Percentiles rank a stretch among this genome's conserved stretches.
Conservation (phyloP, 2,113 vertebrate genomes). For the Indicator maculatus region DNA sequence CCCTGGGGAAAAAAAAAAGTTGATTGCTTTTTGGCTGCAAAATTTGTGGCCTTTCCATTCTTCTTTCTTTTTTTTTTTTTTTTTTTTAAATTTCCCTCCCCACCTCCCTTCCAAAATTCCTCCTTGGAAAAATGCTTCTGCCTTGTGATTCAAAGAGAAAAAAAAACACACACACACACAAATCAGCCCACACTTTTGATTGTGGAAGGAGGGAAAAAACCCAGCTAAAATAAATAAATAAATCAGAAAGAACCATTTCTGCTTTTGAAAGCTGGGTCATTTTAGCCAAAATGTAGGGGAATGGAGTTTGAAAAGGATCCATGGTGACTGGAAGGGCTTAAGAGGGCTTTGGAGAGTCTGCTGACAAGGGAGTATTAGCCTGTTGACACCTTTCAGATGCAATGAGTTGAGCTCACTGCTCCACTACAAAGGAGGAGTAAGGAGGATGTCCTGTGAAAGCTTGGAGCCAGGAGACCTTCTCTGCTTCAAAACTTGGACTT, state of each 20-base stretch:
- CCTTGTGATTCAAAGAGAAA: not conserved
- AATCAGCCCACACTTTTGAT: not conserved
- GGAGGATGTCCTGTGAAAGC: not conserved
- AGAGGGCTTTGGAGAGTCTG: not conserved
- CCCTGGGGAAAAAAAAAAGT: not conserved
- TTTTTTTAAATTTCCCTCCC: too few species aligned
- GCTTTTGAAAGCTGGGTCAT: constrained; percentile 16
- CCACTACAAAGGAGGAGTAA: fast-evolving
- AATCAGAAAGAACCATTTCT: not conserved
- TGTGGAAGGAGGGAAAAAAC: not conserved
- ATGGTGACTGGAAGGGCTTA: not conserved
- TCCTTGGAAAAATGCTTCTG: constrained; percentile 21
- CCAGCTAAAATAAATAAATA: too few species aligned
- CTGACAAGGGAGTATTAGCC: constrained; percentile 16
- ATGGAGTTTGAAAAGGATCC: not conserved
- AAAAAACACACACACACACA: not conserved
- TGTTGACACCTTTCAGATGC: constrained; percentile 34
- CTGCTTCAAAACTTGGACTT: not conserved
- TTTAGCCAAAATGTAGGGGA: not conserved
- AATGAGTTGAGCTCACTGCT: not conserved
- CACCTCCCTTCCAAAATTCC: not conserved
- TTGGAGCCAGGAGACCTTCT: not conserved
- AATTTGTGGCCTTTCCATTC: not conserved
- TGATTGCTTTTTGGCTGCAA: not conserved
- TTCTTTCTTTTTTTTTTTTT: not conserved